Base-by-base conservation (phyloP, 1,140 invertebrate genomes). In the Samia ricini region DNA sequence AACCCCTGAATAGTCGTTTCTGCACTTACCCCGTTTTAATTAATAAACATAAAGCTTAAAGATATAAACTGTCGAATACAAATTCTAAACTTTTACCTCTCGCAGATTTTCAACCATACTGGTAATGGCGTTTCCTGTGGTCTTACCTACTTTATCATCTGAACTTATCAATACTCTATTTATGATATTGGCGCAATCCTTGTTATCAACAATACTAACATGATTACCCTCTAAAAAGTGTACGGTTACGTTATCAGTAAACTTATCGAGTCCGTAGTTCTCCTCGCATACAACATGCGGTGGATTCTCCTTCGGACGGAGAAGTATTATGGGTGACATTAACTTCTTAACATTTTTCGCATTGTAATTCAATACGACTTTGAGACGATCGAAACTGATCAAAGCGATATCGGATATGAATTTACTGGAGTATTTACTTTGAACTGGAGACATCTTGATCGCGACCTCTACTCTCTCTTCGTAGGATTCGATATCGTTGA, bases 141-240 rank as follows among this genome's bases (percentile, higher is more conserved):
- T 52, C 51, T 85, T 84, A 0, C 60, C 69, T 7, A 20, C 60
- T n/a, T 68, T 48, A 6, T 20, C 72, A 3, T 77, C 74, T 7
- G 66, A 69, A 6, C 80, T 79, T 0, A 60, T 7, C 20, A 91
- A 49, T 10, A 77, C 57, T 57, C 76, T 84, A 50, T 94, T 95
- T 29, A 95, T 94, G 6, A 93, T 91, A 56, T 92, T 86, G 0
- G 92, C 90, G 36, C 94, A 78, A 71, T 93, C 93, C 21, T 89
- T 83, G 74, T 94, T 94, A 21, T 95, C 92, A 61, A 96, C 72
- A 71, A 96, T 94, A 12, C 92, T 93, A 0, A 92, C 76, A 71
- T 96, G 95, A 79, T 95, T 95, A n/a, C 95, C 95, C 71, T 94
- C 93, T 26, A 94, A 88, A 48, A 91, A 91, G 62, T 92, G 91